Evolutionary conservation across 1,140 invertebrate genomes (phyloP).

Genomic region (Heliconius eleuchia): DNA sequence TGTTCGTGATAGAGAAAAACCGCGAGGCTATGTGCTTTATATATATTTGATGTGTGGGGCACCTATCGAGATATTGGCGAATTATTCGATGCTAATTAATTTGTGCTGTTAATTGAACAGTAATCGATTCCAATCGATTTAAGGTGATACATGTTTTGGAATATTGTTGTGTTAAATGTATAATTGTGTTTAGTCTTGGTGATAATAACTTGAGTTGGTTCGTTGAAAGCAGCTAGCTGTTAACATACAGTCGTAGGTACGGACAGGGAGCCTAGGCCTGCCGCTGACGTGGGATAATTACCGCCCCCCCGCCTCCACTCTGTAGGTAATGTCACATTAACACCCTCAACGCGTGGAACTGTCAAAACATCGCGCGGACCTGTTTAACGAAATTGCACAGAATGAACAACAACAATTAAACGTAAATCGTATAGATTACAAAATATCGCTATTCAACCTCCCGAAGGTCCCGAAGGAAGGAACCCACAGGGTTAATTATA

Average conservation of each 20-base stretch:
- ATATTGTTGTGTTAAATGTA: not conserved
- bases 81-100: slow-evolving; percentile 42
- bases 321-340: slow-evolving; percentile 74
- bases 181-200: not conserved
- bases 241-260: slow-evolving; percentile 61
- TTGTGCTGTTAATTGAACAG: slow-evolving; percentile 27
- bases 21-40: slow-evolving; percentile 45
- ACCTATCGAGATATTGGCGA: slow-evolving; percentile 26
- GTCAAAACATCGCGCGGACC: slow-evolving; percentile 68
- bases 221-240: slow-evolving; percentile 54
- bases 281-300: slow-evolving; percentile 74
- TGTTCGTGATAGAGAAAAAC: slow-evolving; percentile 56
- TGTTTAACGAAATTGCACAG: slow-evolving; percentile 67
- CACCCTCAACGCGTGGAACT: slow-evolving; percentile 65
- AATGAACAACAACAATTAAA: slow-evolving; percentile 56
- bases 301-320: slow-evolving; percentile 47
- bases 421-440: slow-evolving; percentile 30
- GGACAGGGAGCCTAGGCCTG: slow-evolving; percentile 72
- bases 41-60: slow-evolving; percentile 16
- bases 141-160: not conserved
- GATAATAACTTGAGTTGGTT: slow-evolving; percentile 33
- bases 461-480: not conserved
- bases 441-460: not conserved
- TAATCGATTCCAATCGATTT: not conserved
- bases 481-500: too few relatives aligned